Conservation (phyloP, 1,140 invertebrate species). For the Temnothorax longispinosus region DNA sequence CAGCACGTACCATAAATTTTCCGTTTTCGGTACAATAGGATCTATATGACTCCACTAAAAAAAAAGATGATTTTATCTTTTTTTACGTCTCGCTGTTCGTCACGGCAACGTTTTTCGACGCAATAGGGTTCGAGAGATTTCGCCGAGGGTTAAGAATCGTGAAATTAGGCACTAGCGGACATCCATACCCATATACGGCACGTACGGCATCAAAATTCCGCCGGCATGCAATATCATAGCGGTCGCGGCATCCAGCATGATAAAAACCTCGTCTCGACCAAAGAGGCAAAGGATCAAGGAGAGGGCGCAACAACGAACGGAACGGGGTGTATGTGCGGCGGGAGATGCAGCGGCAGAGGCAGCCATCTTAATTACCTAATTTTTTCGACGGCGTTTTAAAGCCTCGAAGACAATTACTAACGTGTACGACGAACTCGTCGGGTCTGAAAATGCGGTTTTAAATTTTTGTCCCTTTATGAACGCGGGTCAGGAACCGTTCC, state of each 20-base stretch:
- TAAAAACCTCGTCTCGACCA: slow-evolving; percentile 51
- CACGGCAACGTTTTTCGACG: neutral
- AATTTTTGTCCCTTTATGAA: slow-evolving; percentile 42
- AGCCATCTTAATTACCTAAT: slow-evolving; percentile 57
- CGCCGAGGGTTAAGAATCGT: slow-evolving; percentile 4
- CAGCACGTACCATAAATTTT: slow-evolving; percentile 19
- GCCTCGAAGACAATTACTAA: slow-evolving; percentile 34
- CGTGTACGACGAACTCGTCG: slow-evolving; percentile 12
- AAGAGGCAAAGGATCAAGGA: slow-evolving; percentile 26
- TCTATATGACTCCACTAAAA: neutral
- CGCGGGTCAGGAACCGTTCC: neutral
- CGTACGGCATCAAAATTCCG: slow-evolving; percentile 45
- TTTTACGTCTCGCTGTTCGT: slow-evolving; percentile 15
- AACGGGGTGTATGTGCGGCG: neutral
- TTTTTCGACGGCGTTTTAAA: slow-evolving; percentile 49
- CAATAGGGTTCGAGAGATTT: neutral
- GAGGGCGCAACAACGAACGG: neutral
- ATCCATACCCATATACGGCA: slow-evolving; percentile 32
- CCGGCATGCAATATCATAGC: slow-evolving; percentile 44
- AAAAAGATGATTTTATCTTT: slow-evolving; percentile 2
- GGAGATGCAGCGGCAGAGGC: neutral
- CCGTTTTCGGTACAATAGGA: neutral
- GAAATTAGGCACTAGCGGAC: slow-evolving; percentile 16
- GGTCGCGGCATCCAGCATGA: slow-evolving; percentile 17
- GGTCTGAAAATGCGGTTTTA: slow-evolving; percentile 33